Conservation (phyloP, 1,140 invertebrate genomes). For the Brachionus manjavacas region DNA sequence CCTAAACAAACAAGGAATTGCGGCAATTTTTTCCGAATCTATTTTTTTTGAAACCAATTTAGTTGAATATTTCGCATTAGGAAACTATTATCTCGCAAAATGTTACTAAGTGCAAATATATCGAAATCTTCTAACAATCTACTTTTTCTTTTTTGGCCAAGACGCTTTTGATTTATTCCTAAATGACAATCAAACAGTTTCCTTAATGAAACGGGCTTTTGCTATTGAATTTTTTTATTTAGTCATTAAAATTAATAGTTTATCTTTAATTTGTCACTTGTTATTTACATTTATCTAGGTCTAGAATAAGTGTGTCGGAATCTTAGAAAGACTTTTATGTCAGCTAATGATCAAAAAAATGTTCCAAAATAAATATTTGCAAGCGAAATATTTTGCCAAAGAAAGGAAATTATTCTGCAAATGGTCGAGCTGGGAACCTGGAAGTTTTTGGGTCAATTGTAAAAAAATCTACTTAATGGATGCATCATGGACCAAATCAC, state of each 20-base stretch:
- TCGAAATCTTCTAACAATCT: background rate
- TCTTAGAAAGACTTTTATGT: background rate
- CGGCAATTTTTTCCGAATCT: background rate
- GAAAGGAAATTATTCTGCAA: background rate
- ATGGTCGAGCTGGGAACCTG: background rate
- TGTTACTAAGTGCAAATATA: background rate
- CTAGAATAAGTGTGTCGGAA: too few relatives aligned
- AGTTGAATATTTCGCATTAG: background rate
- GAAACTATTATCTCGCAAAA: background rate
- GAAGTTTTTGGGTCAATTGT: background rate
- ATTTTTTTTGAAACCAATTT: background rate
- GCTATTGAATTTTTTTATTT: slow-evolving; percentile 17
- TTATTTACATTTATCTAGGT: slow-evolving; percentile 14
- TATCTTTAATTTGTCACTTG: slow-evolving; percentile 14
- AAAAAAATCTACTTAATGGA: background rate
- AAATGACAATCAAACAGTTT: background rate
- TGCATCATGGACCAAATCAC: background rate
- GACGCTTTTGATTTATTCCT: background rate
- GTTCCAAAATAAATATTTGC: too few relatives aligned
- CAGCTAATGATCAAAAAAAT: background rate
- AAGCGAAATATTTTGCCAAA: background rate
- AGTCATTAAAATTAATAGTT: slow-evolving; percentile 37
- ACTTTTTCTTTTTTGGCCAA: background rate
- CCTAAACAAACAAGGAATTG: background rate
- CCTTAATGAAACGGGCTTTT: background rate